Evolutionary conservation across 2,113 vertebrate genomes (phyloP).

Genomic region (Lonchura striata): DNA sequence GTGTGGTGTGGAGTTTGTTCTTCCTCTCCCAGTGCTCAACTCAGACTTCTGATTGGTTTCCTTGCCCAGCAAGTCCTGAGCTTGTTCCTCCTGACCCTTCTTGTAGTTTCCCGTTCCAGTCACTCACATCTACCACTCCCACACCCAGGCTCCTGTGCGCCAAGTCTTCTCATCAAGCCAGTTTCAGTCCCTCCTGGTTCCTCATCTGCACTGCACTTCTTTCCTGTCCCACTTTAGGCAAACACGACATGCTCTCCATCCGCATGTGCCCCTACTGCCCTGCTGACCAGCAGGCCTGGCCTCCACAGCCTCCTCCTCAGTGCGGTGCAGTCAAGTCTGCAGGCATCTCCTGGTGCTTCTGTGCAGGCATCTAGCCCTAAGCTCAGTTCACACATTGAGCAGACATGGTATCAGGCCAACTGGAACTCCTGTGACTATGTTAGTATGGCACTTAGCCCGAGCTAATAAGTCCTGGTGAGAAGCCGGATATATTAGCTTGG

Average conservation of each 20-base stretch:
- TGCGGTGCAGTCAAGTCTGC: background rate
- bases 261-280: background rate
- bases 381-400: background rate
- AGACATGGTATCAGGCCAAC: slow-evolving; percentile 46
- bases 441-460: slow-evolving; percentile 61
- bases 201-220: background rate
- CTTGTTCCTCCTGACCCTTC: slow-evolving; percentile 6
- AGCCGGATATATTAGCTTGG: slow-evolving; percentile 72
- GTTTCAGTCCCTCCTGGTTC: slow-evolving; percentile 3
- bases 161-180: background rate
- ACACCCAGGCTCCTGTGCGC: background rate
- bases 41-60: background rate
- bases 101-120: slow-evolving; percentile 35
- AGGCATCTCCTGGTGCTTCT: background rate
- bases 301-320: background rate
- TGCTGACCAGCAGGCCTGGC: background rate
- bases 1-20: background rate
- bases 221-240: background rate
- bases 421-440: slow-evolving; percentile 50
- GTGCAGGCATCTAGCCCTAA: background rate
- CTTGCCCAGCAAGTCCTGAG: background rate
- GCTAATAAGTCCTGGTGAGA: slow-evolving; percentile 68
- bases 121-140: slow-evolving; percentile 14
- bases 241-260: background rate
- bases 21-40: background rate